Evolutionary conservation across 2,888 invertebrate species (phyloP), one percentile per base, ranked within the genome.

Genomic region (Mayetiola destructor): DNA sequence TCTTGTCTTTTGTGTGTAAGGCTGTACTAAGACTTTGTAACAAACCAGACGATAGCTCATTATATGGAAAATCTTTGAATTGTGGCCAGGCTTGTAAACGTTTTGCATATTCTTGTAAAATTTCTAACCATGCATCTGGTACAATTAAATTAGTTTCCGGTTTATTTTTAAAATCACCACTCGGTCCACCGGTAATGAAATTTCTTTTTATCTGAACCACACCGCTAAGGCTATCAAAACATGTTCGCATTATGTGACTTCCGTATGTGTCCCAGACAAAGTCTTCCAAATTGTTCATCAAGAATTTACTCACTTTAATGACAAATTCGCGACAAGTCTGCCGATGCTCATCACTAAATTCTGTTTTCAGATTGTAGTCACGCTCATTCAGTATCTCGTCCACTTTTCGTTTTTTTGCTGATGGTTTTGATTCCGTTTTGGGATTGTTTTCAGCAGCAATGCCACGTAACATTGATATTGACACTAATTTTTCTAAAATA

Each of bases 271-370:
- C 86, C 79, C 81, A 83, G 0, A 87, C 77, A 64, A 85, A 90
- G 65, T 90, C 89, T 67, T 90, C 90, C 59, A 88, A 73, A 73
- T 91, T 91, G 68, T 91, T 91, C 1, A 88, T 69, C 21, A 84
- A 75, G 69, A 85, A 91, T 72, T 81, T 85, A 59, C 82, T 78
- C 3, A 85, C 73, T 69, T 84, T 87, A 14, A 84, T 61, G 1
- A 84, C 78, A 67, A 85, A 85, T 12, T 78, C 73, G 2, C 77
- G 73, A 62, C 83, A 86, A 48, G 72, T 74, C 32, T 73, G 64
- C n/a, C 76, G 66, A 60, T 80, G 80, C 2, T 74, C 72, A 5
- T 71, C 64, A 2, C 66, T 65, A 52, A 76, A 78, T 58, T 73
- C 67, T 0, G 64, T 61, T 20, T 63, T 64, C 21, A 66, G 57